Evolutionary conservation across 2,113 vertebrate genomes (phyloP), one percentile per base, ranked within the genome.

Genomic region (Diphyllodes magnificus): DNA sequence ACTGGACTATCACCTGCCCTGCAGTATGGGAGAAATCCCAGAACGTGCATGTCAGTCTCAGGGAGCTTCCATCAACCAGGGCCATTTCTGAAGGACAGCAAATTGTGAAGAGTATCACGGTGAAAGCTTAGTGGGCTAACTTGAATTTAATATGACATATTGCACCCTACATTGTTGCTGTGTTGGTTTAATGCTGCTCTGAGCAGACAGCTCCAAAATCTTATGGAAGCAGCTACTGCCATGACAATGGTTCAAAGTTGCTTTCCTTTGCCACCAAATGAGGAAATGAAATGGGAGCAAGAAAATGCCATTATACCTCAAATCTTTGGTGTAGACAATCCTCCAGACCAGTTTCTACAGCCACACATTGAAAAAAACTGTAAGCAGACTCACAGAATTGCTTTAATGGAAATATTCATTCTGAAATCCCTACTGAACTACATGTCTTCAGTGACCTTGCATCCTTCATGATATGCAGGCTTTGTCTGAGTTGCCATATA

Each of bases 11-110:
- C 49, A 90, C 57, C 69, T 93, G 89, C 78, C 73, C 35, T 86
- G 69, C 79, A 96, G 69, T 77, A n/a, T 35, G 63, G 59, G 51
- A 92, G 25, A 91, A 95, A 93, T 81, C 59, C 44, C 59, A 89
- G 39, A 57, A 87, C 0, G 0, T 47, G 27, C 60, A 72, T 65
- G 84, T 35, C 33, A 77, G 50, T 63, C 7, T 31, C 51, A 50
- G 37, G 39, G 63, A 97, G n/a, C 35, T 92, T 83, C 44, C n/a
- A 68, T 73, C 85, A 93, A 70, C 33, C 22, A 71, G 22, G 42
- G 56, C 44, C 5, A 11, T 86, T 95, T 79, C n/a, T 57, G 68
- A 90, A 84, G 50, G 50, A 86, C 1, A 83, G 11, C 24, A 83
- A 77, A 66, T 44, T 80, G 15, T 68, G 82, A 40, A 53, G 47